Conservation (phyloP, 2,113 vertebrate species). For the Tetrax tetrax region DNA sequence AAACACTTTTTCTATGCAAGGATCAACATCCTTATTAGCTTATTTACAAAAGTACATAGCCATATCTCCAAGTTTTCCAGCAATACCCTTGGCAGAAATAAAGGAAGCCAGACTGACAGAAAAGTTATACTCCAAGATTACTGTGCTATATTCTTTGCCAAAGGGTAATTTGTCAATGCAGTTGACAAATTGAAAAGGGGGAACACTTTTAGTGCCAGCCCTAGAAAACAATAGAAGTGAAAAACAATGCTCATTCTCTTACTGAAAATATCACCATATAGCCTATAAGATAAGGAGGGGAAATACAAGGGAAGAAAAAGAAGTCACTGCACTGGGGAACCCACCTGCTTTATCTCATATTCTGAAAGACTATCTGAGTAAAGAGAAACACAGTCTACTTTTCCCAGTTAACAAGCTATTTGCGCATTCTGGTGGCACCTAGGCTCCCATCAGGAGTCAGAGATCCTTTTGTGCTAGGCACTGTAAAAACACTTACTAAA, state of each 20-base stretch:
- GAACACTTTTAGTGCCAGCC: slow-evolving; percentile 27
- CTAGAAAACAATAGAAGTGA: slow-evolving; percentile 14
- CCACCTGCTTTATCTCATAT: neutral
- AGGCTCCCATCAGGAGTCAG: neutral
- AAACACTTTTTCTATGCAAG: neutral
- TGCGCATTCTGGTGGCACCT: slow-evolving; percentile 39
- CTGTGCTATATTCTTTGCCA: slow-evolving; percentile 13
- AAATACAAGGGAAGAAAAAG: neutral
- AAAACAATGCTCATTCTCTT: slow-evolving; percentile 4
- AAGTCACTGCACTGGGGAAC: neutral
- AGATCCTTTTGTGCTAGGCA: slow-evolving; percentile 8
- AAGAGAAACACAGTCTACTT: neutral
- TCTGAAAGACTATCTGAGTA: neutral
- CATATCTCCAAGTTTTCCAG: neutral
- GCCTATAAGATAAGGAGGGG: neutral
- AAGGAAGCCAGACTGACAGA: slow-evolving; percentile 45
- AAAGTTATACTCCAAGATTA: slow-evolving; percentile 50
- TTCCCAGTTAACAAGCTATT: slow-evolving; percentile 35
- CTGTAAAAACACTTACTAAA: slow-evolving; percentile 42
- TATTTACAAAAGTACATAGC: slow-evolving; percentile 11
- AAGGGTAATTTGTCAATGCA: slow-evolving; percentile 44
- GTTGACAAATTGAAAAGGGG: slow-evolving; percentile 48
- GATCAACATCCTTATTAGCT: neutral
- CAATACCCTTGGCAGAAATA: slow-evolving; percentile 46
- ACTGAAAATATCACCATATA: neutral